A percentile compares a stretch with the other conserved stretches of the same genome.
These are phyloP conservation scores for Puma concolor DNA, from an alignment of 2,113 vertebrate genomes.

Conservation along the genomic window DNA sequence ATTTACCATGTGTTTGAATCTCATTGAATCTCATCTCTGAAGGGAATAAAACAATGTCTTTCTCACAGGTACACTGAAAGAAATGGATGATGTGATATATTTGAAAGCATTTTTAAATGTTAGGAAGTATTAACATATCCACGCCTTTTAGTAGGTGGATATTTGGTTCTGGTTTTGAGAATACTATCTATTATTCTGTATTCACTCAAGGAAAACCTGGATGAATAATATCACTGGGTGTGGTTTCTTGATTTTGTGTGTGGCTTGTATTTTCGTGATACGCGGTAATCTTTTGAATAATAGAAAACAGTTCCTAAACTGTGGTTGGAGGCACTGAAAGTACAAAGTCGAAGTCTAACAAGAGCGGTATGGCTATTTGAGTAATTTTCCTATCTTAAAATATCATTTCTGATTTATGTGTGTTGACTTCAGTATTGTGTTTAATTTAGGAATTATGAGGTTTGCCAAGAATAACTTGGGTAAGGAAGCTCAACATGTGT, in stretches of 20 bases:
- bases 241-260: background rate
- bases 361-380: background rate
- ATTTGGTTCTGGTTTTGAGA: background rate
- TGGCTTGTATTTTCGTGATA: background rate
- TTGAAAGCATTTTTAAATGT: background rate
- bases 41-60: background rate
- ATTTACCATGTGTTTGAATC: background rate
- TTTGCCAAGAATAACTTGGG: conserved; percentile 55
- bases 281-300: background rate
- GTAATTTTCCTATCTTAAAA: background rate
- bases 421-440: conserved; percentile 42
- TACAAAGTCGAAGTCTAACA: background rate
- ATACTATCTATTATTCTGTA: background rate
- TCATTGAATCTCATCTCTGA: background rate
- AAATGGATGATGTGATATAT: background rate
- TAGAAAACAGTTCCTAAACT: background rate
- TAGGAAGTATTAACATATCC: background rate
- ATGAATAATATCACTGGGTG: background rate
- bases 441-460: conserved; percentile 69
- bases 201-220: background rate
- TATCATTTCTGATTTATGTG: conserved; percentile 64
- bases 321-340: background rate
- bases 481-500: background rate
- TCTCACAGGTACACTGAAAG: background rate
- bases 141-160: background rate